These are phyloP conservation scores for Lophura nycthemera DNA, from an alignment of 2,113 vertebrate species.

Conservation along the genomic window DNA sequence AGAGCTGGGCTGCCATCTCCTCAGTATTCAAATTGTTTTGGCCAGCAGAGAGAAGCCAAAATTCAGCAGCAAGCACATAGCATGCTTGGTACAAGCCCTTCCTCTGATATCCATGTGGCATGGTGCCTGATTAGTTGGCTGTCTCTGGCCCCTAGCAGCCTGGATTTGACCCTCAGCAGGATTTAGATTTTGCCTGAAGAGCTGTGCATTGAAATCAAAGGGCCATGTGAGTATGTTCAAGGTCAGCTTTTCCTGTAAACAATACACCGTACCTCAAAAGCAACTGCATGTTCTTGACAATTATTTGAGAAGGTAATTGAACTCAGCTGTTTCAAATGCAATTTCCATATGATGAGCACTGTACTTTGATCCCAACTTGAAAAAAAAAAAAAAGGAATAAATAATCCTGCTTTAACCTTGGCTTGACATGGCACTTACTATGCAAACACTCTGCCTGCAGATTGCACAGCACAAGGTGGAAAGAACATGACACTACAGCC, in stretches of 20 bases:
- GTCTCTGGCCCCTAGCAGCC: background rate
- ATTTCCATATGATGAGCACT: conserved; percentile 40
- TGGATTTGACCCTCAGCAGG: conserved; percentile 25
- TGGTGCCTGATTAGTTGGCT: background rate
- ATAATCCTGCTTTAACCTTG: conserved; percentile 23
- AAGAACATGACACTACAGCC: background rate
- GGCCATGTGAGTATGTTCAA: background rate
- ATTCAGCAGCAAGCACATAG: background rate
- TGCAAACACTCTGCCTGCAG: conserved; percentile 17
- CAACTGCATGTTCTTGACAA: conserved; percentile 3
- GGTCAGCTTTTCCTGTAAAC: conserved; percentile 35
- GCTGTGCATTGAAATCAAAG: background rate
- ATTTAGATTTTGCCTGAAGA: conserved; percentile 25
- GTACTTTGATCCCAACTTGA: conserved; percentile 30
- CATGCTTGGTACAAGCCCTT: background rate
- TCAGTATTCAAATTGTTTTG: background rate
- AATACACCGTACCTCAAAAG: conserved; percentile 33
- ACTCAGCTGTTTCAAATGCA: conserved; percentile 51
- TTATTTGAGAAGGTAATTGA: conserved; percentile 49
- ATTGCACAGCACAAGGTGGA: background rate
- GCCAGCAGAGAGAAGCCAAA: background rate
- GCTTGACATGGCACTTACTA: background rate
- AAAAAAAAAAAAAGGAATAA: conserved; percentile 19
- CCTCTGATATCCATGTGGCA: background rate
- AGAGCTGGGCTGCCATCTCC: background rate